Evolutionary conservation across 2,113 vertebrate species (phyloP), one percentile per base, ranked within the genome.

Genomic region (Setophaga petechia): DNA sequence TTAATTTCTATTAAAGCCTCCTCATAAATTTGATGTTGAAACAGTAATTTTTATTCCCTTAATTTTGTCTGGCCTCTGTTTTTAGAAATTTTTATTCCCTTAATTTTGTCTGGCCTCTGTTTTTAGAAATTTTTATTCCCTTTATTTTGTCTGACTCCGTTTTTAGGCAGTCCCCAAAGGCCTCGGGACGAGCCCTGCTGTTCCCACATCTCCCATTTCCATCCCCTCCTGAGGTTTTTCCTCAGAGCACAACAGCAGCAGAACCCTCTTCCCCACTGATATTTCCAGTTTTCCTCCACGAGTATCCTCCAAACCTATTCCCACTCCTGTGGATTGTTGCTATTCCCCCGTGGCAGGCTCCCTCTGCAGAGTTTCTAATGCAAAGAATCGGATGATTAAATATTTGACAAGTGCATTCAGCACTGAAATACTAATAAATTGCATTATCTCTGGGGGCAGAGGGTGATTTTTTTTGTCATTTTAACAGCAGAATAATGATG

Each of bases 401-500:
- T 84, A 78, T 94, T 88, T 92, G 90, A 95, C 57, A 96, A 76
- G 49, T 37, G 31, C 79, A 52, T 94, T 96, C 73, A 85, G 73
- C 69, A 71, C 84, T 71, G 80, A 83, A 96, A 94, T 46, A 28
- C 85, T 81, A 85, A 91, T 95, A 90, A 93, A 87, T 87, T 66
- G 73, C 62, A 47, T 94, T 59, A 72, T 93, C 91, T 93, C 65
- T 57, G 52, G 82, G 79, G 61, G 92, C 4, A 33, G 90, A 84
- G 71, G 78, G 87, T 30, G 86, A 51, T 86, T 92, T 94, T 92
- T 93, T 94, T 93, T 90, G 63, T 67, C 87, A 79, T 87, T 94
- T 90, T 35, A 90, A 25, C 95, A 88, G 80, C 66, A 84, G 58
- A 76, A 83, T 78, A 54, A 69, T 28, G 83, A 72, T 46, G 62